Evolutionary conservation across 1,140 invertebrate genomes (phyloP), one percentile per base, ranked within the genome.

Genomic region (Daktulosphaira vitifoliae): DNA sequence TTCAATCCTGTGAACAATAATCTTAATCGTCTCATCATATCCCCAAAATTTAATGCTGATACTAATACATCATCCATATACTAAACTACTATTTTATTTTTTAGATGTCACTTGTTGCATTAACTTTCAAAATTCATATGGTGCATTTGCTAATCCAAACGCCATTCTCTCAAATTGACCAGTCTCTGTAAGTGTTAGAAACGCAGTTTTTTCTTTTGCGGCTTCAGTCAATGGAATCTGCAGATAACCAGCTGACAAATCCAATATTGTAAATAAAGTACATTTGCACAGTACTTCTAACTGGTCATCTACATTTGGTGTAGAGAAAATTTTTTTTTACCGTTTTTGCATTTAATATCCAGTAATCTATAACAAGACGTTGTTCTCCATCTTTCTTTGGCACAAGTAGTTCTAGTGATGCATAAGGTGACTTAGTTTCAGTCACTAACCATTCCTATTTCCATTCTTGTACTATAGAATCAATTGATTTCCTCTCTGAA

Each of bases 251-350:
- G 68, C 71, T 0, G 66, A 66, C 6, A 77, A 16, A 70, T 83
- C 80, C 1, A 82, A 66, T 0, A 74, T 74, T 1, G 73, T 70
- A 67, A 81, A 81, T 66, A 75, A 77, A 46, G 70, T 71, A 26
- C 72, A 70, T 16, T 74, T 73, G 5, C 73, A 73, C 8, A 82
- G 54, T 20, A 72, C 71, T 66, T 78, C 75, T 56, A 77, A 67
- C 16, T 75, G 75, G 15, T 79, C 77, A 13, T 74, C 72, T 16
- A 81, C 79, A 8, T 75, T 67, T 6, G 81, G 80, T 8, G 83
- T 52, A n/a, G 0, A 81, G 81, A 70, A 76, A 83, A 42, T 68
- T 70, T 68, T 81, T 77, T 3, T 69, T 69, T 18, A 75, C 69
- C 7, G 73, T 76, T 49, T 71, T 70, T 46, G 74, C 70, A 69